Percentiles rank a stretch among this genome's conserved stretches.
Evolutionary conservation across 2,888 invertebrate genomes (phyloP).

Genomic region (Pristionchus japonicus): DNA sequence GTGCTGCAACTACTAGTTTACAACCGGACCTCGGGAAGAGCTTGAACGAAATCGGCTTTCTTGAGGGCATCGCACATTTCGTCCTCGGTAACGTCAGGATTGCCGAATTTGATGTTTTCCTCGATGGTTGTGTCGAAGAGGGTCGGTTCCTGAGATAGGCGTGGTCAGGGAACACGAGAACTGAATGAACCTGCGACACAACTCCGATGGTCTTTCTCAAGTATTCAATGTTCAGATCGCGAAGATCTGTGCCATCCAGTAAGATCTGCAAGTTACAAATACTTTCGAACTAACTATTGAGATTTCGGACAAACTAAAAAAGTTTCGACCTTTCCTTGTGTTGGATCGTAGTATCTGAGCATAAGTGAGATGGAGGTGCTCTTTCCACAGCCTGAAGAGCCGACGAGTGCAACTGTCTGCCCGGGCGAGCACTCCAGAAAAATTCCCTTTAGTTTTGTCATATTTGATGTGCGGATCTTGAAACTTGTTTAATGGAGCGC

Average conservation of each 20-base stretch:
- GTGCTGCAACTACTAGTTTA: too few relatives aligned
- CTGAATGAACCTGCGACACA: slow-evolving; percentile 67
- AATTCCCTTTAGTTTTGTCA: slow-evolving; percentile 54
- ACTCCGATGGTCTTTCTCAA: slow-evolving; percentile 45
- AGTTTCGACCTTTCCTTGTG: slow-evolving; percentile 58
- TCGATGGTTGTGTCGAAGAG: slow-evolving; percentile 48
- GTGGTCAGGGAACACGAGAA: too few relatives aligned
- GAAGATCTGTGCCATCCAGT: slow-evolving; percentile 7
- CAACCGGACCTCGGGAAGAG: slow-evolving; percentile 68
- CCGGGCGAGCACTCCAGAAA: slow-evolving; percentile 64
- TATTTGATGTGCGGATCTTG: too few relatives aligned
- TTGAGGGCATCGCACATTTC: slow-evolving; percentile 63
- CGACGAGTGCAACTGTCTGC: slow-evolving; percentile 69
- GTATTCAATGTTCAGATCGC: slow-evolving; percentile 36
- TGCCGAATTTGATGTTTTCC: slow-evolving; percentile 45
- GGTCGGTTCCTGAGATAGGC: slow-evolving; percentile 46
- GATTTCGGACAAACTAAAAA: too few relatives aligned
- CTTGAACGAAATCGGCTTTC: slow-evolving; percentile 76
- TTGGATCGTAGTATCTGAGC: slow-evolving; percentile 68
- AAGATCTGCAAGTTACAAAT: too few relatives aligned
- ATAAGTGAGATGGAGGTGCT: slow-evolving; percentile 64
- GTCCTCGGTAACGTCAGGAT: slow-evolving; percentile 51
- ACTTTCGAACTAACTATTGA: too few relatives aligned
- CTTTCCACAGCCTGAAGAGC: slow-evolving; percentile 69
- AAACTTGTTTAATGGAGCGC: too few relatives aligned